Evolutionary conservation across 2,113 vertebrate genomes (phyloP), one percentile per base, ranked within the genome.

Genomic region (Daphoenositta chrysoptera): DNA sequence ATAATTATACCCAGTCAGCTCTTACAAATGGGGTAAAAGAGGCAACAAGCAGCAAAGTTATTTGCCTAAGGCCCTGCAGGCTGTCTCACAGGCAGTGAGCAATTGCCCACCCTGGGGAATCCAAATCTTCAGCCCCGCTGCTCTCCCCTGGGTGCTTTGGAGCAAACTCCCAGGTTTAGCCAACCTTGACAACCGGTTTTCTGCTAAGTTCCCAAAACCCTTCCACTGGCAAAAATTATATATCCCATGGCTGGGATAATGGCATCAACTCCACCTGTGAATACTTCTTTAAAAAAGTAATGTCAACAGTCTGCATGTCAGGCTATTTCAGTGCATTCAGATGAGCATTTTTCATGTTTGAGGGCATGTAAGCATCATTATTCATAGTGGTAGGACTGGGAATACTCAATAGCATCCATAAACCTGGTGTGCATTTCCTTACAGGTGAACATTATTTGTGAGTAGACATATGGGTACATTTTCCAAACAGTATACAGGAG

Each of bases 381-480:
- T 96, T 97, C 92, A 94, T 66, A 96, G 94, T 65, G 61, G 88
- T 82, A 94, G 94, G 88, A 91, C 86, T 93, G 96, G 94, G 92
- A 97, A 94, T 89, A 93, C 94, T 97, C 90, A 96, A 96, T 57
- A 95, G 91, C 93, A 94, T 91, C 95, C 90, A 97, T 96, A 96
- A 96, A 97, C 89, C 92, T 96, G 91, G 84, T 93, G 87, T 94
- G 79, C 93, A 96, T 96, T 97, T 97, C 93, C 92, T 96, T 97
- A 90, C 90, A 96, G 97, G 94, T 97, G 92, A 96, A 95, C 87
- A 87, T 96, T 95, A 97, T 97, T 97, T 96, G 90, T 93, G 90
- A 96, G 90, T 94, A 96, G 95, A 96, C 95, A 88, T 95, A 87
- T 96, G 92, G 95, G 94, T 96, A 90, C 87, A 78, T 96, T 97